phyloP scores from a whole-genome alignment of 2,888 invertebrate genomes.

The Thymelicus lineola region DNA sequence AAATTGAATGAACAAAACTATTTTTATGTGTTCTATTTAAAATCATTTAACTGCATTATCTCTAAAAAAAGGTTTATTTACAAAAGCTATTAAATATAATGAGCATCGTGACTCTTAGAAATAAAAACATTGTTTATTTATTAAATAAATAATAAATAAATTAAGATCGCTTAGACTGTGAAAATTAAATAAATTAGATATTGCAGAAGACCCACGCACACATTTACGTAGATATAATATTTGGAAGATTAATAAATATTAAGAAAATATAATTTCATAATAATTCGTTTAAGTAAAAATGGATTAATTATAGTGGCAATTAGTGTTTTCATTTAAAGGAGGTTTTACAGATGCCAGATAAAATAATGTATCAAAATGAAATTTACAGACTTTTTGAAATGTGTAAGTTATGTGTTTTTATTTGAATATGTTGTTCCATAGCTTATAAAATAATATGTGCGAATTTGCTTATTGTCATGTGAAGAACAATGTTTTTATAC shows the following conservation, averaged over 20 bases:
- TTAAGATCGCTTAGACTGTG: slow-evolving; percentile 64
- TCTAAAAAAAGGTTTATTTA: slow-evolving; percentile 38
- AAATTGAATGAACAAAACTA: slow-evolving; percentile 21
- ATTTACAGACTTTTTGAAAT: slow-evolving; percentile 17
- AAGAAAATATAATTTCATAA: slow-evolving; percentile 27
- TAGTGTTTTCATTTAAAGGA: slow-evolving; percentile 26
- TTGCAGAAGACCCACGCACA: slow-evolving; percentile 70
- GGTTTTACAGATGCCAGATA: slow-evolving; percentile 21
- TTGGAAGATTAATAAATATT: slow-evolving; percentile 29
- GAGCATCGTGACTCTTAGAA: slow-evolving; percentile 34
- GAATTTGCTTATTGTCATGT: slow-evolving; percentile 22
- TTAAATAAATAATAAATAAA: slow-evolving; percentile 46
- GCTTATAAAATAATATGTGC: slow-evolving; percentile 1
- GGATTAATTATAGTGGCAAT: slow-evolving; percentile 25
- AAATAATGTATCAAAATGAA: slow-evolving; percentile 14
- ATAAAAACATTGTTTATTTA: slow-evolving; percentile 40
- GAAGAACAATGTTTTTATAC: slow-evolving; percentile 29
- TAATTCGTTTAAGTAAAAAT: slow-evolving; percentile 21
- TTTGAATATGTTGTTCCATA: neutral
- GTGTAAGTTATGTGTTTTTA: neutral
- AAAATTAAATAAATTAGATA: slow-evolving; percentile 55
- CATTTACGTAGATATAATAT: slow-evolving; percentile 47
- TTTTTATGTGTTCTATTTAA: slow-evolving; percentile 31
- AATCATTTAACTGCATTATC: slow-evolving; percentile 32
- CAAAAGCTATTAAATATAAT: slow-evolving; percentile 35